These are phyloP conservation scores for Zaprionus ornatus DNA, from an alignment of 1,140 invertebrate species.

Conservation along the genomic window DNA sequence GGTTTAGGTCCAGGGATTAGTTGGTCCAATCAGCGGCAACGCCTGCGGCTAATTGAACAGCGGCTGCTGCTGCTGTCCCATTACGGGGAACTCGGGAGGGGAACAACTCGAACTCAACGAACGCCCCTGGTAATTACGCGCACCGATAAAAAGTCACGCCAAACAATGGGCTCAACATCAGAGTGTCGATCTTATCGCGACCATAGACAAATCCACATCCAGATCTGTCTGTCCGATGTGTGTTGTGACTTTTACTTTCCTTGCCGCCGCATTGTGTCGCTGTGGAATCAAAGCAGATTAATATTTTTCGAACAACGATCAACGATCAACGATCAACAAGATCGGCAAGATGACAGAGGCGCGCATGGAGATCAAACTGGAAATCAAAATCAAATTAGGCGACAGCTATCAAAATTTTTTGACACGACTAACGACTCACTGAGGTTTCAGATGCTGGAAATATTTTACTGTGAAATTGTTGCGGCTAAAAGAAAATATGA, in stretches of 20 bases:
- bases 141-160: slow-evolving; percentile 66
- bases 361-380: slow-evolving; percentile 14
- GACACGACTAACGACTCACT: slow-evolving; percentile 53
- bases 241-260: slow-evolving; percentile 82
- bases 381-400: slow-evolving; percentile 79
- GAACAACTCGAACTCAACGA: slow-evolving; percentile 27
- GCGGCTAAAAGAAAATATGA: not conserved
- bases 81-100: slow-evolving; percentile 57
- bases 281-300: slow-evolving; percentile 72
- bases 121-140: slow-evolving; percentile 69
- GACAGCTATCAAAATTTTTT: slow-evolving; percentile 76
- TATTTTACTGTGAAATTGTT: not conserved
- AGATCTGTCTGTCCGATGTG: slow-evolving; percentile 42
- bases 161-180: slow-evolving; percentile 54
- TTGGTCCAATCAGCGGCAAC: slow-evolving; percentile 79
- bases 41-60: slow-evolving; percentile 78
- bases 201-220: slow-evolving; percentile 8
- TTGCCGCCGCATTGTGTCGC: slow-evolving; percentile 55
- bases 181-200: slow-evolving; percentile 53
- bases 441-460: not conserved
- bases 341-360: slow-evolving; percentile 63
- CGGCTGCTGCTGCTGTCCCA: slow-evolving; percentile 20
- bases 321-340: slow-evolving; percentile 3
- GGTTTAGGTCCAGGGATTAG: slow-evolving; percentile 46
- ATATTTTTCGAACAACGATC: slow-evolving; percentile 21